Evolutionary conservation across 1,140 invertebrate genomes (phyloP), one percentile per base, ranked within the genome.

Genomic region (Leptopilina clavipes): DNA sequence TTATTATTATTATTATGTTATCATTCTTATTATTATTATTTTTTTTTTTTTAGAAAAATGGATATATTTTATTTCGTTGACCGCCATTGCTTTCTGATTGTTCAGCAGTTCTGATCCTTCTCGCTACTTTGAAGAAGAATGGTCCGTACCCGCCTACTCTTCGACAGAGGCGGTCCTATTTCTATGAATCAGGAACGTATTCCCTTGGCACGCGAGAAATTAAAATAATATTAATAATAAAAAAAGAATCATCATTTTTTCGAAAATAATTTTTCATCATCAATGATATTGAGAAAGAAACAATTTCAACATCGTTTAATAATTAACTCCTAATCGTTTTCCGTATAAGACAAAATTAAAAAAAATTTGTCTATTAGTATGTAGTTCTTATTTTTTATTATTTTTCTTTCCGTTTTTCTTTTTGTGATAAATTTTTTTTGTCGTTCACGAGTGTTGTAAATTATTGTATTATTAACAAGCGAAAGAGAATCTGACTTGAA

Each of bases 141-240:
- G 76, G 78, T 77, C 79, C 80, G 80, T 78, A 79, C 84, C 5
- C 86, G 86, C 86, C 86, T 86, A 84, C 85, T 85, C 82, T 86
- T 85, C 80, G 77, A 73, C 85, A 85, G 82, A 78, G 86, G 86
- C 85, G 85, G 85, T 87, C 86, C 85, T 86, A 86, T 85, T 81
- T 84, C 85, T 87, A 86, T 86, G 83, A 84, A 77, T 78, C 86
- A 87, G 86, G 83, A 75, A 80, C 85, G 86, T 86, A 81, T 76
- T 72, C 48, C 52, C 25, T 12, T 45, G 59, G 43, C 56, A 37
- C 40, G 71, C 22, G 54, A 44, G 10, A 43, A 11, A 12, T 25
- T 14, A 70, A n/a, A 37, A 59, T 14, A 10, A 12, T 5, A n/a
- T 22, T 59, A 52, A 48, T 17, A n/a, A n/a, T n/a, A 19, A 9